Evolutionary conservation across 2,888 invertebrate genomes (phyloP), one percentile per base, ranked within the genome.

Genomic region (Rhyacophila evoluta): DNA sequence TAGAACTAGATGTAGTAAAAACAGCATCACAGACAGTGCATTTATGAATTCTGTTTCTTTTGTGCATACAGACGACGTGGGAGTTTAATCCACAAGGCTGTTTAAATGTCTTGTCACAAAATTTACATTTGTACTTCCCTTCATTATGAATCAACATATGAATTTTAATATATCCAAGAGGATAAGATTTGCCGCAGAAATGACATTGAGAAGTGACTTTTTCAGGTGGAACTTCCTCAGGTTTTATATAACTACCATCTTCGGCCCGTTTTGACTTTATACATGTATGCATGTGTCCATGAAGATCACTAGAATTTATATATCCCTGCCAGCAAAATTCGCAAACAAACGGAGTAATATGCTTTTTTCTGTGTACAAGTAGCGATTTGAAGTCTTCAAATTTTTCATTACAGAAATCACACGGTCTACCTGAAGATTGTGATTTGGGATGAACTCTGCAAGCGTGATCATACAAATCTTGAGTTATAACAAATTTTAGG

Each of bases 161-260:
- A n/a, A 88, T 86, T 82, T 86, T 84, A 38, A 90, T 89, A 77
- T 90, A 90, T 0, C 89, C 87, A 0, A 87, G 87, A 0, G 89
- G 89, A 82, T 89, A 90, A 0, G 90, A 89, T 82, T 89, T 89
- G 0, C 90, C 89, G 83, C 90, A 90, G 80, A 89, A 88, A 81
- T 90, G 89, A 83, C 90, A 80, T 36, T 55, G 55, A 2, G 55
- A 55, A 8, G 55, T 55, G 55, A 55, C 55, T 25, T 55, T 55
- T 55, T 55, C 55, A 15, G 69, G 29, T 1, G 67, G 8, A 5
- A 36, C 29, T 39, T 80, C 72, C 33, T 33, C 15, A 2, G 12
- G 29, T 69, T 79, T 55, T 55, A 55, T 55, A 19, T 55, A 55
- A 55, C 10, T 55, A 55, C 55, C 55, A 8, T 55, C 55, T 55